Conservation (phyloP, 2,888 invertebrate genomes). For the Ellobium chinense region DNA sequence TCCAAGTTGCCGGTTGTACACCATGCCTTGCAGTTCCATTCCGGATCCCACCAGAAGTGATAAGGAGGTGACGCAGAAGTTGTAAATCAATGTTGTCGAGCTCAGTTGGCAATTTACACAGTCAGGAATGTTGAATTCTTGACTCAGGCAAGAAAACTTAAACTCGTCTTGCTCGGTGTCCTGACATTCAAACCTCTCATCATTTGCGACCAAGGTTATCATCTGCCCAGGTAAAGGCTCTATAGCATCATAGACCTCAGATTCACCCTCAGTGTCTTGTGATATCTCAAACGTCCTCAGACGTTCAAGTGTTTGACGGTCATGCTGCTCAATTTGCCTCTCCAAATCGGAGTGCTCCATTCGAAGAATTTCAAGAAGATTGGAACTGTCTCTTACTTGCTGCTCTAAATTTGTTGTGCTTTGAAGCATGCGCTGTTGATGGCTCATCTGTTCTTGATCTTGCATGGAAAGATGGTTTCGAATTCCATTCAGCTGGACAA, state of each 20-base stretch:
- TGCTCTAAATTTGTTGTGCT: not conserved
- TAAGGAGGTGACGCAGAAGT: not conserved
- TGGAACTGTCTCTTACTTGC: not conserved
- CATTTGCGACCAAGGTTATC: not conserved
- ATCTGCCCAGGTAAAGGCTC: no score
- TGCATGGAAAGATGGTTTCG: not conserved
- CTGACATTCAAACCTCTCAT: not conserved
- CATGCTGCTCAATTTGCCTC: not conserved
- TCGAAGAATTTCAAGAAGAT: not conserved
- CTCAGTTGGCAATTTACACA: no score
- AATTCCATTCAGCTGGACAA: not conserved
- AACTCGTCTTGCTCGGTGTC: no score
- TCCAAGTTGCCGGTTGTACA: not conserved
- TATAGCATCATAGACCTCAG: no score
- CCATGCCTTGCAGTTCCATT: not conserved
- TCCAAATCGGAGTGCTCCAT: not conserved
- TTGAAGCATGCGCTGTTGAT: not conserved
- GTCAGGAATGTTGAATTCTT: no score
- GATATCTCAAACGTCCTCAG: no score
- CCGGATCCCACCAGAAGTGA: not conserved
- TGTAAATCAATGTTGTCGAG: no score
- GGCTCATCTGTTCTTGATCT: not conserved
- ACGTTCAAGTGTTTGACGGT: no score
- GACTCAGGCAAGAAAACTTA: no score
- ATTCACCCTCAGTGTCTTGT: not conserved